These are phyloP conservation scores for Rhagophthalmus giganteus DNA, from an alignment of 2,888 invertebrate genomes.

Conservation along the genomic window DNA sequence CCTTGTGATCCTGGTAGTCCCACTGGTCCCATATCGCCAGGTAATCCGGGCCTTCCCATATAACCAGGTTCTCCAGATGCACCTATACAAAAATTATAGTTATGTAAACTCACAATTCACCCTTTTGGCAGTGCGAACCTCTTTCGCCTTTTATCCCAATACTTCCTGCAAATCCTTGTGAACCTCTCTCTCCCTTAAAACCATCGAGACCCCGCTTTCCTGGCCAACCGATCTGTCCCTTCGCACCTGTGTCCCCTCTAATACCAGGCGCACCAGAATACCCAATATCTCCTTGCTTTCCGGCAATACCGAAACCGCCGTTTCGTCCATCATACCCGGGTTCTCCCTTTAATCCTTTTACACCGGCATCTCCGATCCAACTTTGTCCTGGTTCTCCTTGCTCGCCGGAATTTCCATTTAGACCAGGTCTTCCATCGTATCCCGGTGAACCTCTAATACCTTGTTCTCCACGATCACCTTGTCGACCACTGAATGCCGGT, in stretches of 20 bases:
- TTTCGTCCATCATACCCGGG: slow-evolving; percentile 39
- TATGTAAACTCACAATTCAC: too few species aligned
- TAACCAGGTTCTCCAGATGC: slow-evolving; percentile 73
- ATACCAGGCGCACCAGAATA: slow-evolving; percentile 53
- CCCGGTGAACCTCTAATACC: slow-evolving; percentile 60
- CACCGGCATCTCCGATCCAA: slow-evolving; percentile 57
- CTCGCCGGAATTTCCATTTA: slow-evolving; percentile 52
- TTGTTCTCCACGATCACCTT: slow-evolving; percentile 62
- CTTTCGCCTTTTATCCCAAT: slow-evolving; percentile 63
- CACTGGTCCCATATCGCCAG: slow-evolving; percentile 58
- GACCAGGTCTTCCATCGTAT: slow-evolving; percentile 57
- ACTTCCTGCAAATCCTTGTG: slow-evolving; percentile 51
- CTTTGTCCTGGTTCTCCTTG: slow-evolving; percentile 35
- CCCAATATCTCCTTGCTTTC: slow-evolving; percentile 38
- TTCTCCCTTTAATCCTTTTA: slow-evolving; percentile 27
- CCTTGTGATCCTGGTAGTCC: slow-evolving; percentile 60
- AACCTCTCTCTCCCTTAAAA: slow-evolving; percentile 62
- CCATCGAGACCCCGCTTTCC: slow-evolving; percentile 38
- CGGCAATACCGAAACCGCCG: slow-evolving; percentile 39
- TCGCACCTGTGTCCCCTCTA: slow-evolving; percentile 60
- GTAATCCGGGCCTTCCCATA: slow-evolving; percentile 60
- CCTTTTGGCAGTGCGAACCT: too few species aligned
- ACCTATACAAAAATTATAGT: slow-evolving; percentile 6
- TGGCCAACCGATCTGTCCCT: slow-evolving; percentile 48
- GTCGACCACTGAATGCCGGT: slow-evolving; percentile 63